Percentiles rank a stretch among this genome's conserved stretches.
These are phyloP conservation scores for Hemibagrus wyckioides DNA, from an alignment of 2,113 vertebrate species.

Conservation along the genomic window DNA sequence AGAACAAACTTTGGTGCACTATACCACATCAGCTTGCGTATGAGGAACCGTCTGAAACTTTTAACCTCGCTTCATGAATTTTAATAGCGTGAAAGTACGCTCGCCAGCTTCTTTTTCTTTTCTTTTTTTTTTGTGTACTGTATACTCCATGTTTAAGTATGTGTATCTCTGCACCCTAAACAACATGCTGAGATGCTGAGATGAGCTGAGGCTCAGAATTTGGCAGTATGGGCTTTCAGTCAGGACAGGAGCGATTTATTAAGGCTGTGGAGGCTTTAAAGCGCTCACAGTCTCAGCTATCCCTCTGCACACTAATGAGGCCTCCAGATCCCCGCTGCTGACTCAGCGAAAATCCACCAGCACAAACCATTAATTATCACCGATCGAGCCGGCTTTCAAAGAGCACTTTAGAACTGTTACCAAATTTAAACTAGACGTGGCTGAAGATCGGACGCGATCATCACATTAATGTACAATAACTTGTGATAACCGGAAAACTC, in stretches of 20 bases:
- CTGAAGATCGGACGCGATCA: conserved; percentile 16
- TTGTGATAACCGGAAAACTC: neutral
- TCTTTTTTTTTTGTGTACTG: neutral
- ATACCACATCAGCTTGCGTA: neutral
- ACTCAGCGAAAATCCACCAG: conserved; percentile 25
- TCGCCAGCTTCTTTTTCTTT: neutral
- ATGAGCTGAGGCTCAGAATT: neutral
- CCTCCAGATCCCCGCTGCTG: conserved; percentile 30
- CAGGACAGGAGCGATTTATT: conserved; percentile 34
- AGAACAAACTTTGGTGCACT: neutral
- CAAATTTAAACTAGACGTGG: conserved; percentile 9
- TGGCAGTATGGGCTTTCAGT: conserved; percentile 31
- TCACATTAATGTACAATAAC: neutral
- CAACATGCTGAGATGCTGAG: conserved; percentile 15
- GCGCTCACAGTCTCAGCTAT: conserved; percentile 12
- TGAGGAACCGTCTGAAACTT: neutral
- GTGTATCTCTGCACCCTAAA: neutral
- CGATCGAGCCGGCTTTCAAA: conserved; percentile 6
- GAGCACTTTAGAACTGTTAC: conserved; percentile 18
- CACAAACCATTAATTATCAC: conserved; percentile 44
- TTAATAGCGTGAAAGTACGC: neutral
- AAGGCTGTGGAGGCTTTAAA: conserved; percentile 32
- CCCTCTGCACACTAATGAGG: conserved; percentile 38
- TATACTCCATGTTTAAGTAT: neutral
- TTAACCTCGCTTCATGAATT: conserved; percentile 9